Evolutionary conservation across 1,140 invertebrate species (phyloP).

Genomic region (Caenorhabditis remanei): DNA sequence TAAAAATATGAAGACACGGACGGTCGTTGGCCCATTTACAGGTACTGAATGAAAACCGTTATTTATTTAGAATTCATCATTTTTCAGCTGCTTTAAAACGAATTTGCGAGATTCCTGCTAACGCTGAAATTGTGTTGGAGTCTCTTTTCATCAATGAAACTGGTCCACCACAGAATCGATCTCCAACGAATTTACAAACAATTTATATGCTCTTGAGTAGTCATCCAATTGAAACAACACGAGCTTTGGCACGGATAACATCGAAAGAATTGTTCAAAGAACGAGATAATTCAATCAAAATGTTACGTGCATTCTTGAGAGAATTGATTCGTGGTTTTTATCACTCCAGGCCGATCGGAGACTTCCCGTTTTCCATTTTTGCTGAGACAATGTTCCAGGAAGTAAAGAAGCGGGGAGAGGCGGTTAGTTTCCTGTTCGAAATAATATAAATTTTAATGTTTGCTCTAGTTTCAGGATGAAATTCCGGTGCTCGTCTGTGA

Average conservation of each 20-base stretch:
- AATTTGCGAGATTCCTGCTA: background rate
- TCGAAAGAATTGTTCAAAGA: slow-evolving; percentile 28
- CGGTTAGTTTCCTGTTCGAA: background rate
- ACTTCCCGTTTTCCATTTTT: slow-evolving; percentile 13
- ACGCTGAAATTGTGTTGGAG: slow-evolving; percentile 7
- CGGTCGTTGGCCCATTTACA: slow-evolving; percentile 15
- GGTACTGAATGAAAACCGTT: too few species aligned
- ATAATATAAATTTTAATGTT: background rate
- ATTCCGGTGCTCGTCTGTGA: background rate
- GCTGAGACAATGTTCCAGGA: background rate
- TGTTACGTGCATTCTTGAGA: background rate
- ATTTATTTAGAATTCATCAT: too few species aligned
- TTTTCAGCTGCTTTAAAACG: background rate
- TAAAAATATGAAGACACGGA: slow-evolving; percentile 37
- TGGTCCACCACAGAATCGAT: slow-evolving; percentile 22
- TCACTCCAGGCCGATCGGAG: background rate
- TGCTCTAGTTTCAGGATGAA: slow-evolving; percentile 20
- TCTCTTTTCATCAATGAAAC: slow-evolving; percentile 21
- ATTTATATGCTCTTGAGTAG: slow-evolving; percentile 24
- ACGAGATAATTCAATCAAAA: background rate
- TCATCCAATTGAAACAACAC: background rate
- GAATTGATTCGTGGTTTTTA: slow-evolving; percentile 36
- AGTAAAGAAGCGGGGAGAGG: background rate
- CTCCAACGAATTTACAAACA: background rate
- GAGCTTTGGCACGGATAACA: background rate